Base-by-base conservation (phyloP, 2,797 vertebrate genomes). In the Typhlichthys subterraneus region DNA sequence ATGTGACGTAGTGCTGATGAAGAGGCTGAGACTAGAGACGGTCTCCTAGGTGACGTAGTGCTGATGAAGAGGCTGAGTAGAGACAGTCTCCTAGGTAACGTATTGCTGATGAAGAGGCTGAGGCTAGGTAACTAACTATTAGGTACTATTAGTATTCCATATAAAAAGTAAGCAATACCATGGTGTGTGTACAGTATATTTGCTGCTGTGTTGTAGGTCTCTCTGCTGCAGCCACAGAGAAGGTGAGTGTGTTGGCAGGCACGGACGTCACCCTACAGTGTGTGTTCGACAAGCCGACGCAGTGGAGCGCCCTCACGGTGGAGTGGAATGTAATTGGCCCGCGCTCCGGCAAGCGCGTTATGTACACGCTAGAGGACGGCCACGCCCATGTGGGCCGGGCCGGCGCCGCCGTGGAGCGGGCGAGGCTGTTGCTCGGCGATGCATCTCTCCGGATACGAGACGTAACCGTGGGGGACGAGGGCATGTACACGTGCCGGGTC, bases 401-500 rank as follows among this genome's bases (percentile, higher is more conserved):
- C 0, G 76, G 80, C 13, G 64, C 63, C 11, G 56, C 1, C 1
- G 70, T 91, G 51, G 67, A 89, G 53, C 3, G 46, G 11, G 17
- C 0, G 9, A 12, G 52, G 9, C 29, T 90, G 10, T 62, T 70
- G 3, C 29, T 59, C 0, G 75, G 82, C 11, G 73, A 87, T 3
- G 89, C 85, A 0, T 88, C 89, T 0, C 72, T 92, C 55, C 76
- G 45, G 53, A 69, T 90, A 6, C 17, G 0, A 1, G 82, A 85
- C 17, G 70, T 88, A 49, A 80, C 76, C 1, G 52, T 90, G 49
- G 61, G 48, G 3, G 84, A 90, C 31, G 85, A 85, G 23, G 89
- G 89, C 1, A 8, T 69, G 8, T 92, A 90, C 76, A 85, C 68
- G 42, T 92, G 91, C 69, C 78, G 78, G 1, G 63, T 91, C 57